Conservation (phyloP, 2,888 invertebrate genomes). For the Calephelis perditalis region DNA sequence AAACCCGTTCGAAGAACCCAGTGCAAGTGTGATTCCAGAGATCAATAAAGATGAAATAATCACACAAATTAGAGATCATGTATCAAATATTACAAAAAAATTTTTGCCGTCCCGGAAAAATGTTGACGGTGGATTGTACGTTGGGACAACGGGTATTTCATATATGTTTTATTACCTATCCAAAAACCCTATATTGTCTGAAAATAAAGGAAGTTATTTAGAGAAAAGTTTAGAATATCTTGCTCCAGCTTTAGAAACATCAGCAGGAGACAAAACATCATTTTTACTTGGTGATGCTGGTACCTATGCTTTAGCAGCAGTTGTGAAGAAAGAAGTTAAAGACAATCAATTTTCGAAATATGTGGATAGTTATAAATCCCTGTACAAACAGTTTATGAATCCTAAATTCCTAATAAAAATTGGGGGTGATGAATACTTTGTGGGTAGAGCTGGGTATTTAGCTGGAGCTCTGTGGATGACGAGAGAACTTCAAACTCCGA, state of each 20-base stretch:
- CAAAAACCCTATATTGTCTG: constrained; percentile 69
- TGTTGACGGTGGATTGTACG: constrained; percentile 81
- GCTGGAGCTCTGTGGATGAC: constrained; percentile 86
- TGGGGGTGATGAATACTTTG: constrained; percentile 90
- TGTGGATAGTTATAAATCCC: constrained; percentile 56
- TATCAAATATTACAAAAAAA: constrained; percentile 52
- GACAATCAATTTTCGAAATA: constrained; percentile 50
- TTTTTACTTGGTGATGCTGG: constrained; percentile 90
- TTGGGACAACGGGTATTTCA: constrained; percentile 84
- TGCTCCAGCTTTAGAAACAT: constrained; percentile 78
- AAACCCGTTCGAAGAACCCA: constrained; percentile 55
- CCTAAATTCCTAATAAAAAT: constrained; percentile 74
- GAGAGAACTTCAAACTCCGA: constrained; percentile 66
- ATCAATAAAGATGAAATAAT: constrained; percentile 43
- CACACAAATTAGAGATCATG: constrained; percentile 47
- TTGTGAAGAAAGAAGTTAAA: constrained; percentile 74
- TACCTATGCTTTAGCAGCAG: constrained; percentile 84
- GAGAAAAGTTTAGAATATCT: constrained; percentile 80
- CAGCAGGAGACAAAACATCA: constrained; percentile 80
- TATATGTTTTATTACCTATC: constrained; percentile 87
- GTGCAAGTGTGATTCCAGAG: constrained; percentile 32
- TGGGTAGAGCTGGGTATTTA: constrained; percentile 90
- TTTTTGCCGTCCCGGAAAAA: constrained; percentile 52
- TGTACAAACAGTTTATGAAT: constrained; percentile 50
- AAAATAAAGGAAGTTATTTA: constrained; percentile 65